Conservation (phyloP, 2,888 invertebrate genomes). For the Euspilapteryx auroguttella region DNA sequence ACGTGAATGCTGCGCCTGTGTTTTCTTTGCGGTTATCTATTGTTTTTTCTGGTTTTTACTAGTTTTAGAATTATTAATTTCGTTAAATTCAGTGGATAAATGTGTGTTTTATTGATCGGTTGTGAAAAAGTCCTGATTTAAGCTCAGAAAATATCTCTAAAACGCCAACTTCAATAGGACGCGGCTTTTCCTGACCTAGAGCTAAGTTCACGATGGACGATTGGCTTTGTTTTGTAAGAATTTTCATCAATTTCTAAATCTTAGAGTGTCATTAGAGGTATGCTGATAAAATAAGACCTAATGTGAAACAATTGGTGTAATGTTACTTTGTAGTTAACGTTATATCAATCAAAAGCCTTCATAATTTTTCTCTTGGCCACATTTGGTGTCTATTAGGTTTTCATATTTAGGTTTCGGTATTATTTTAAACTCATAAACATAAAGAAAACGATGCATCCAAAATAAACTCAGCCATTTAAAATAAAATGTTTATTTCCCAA, state of each 20-base stretch:
- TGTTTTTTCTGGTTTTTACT: constrained; percentile 28
- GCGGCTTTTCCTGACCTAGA: constrained; percentile 23
- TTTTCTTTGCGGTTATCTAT: constrained; percentile 22
- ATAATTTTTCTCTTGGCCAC: too few relatives aligned
- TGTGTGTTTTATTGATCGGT: constrained; percentile 14
- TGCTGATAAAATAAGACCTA: too few relatives aligned
- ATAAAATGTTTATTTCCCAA: too few relatives aligned
- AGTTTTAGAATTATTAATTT: constrained; percentile 15
- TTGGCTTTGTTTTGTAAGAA: constrained; percentile 13
- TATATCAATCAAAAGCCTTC: too few relatives aligned
- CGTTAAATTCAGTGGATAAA: constrained; percentile 22
- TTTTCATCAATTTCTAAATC: constrained; percentile 9
- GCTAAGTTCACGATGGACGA: constrained; percentile 33
- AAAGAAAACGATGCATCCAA: too few relatives aligned
- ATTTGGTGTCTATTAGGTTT: too few relatives aligned
- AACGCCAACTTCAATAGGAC: constrained; percentile 16
- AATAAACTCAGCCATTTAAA: too few relatives aligned
- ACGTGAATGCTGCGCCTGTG: constrained; percentile 24
- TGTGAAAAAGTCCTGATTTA: constrained; percentile 13
- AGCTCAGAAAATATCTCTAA: constrained; percentile 16
- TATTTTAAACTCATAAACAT: too few relatives aligned
- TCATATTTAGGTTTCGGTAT: too few relatives aligned
- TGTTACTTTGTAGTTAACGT: too few relatives aligned
- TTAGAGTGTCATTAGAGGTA: neutral
- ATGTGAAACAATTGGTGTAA: too few relatives aligned